Percentiles rank a stretch among this genome's conserved stretches.
phyloP scores from a whole-genome alignment of 2,797 vertebrate genomes.

The Oreonectes daqikongensis region DNA sequence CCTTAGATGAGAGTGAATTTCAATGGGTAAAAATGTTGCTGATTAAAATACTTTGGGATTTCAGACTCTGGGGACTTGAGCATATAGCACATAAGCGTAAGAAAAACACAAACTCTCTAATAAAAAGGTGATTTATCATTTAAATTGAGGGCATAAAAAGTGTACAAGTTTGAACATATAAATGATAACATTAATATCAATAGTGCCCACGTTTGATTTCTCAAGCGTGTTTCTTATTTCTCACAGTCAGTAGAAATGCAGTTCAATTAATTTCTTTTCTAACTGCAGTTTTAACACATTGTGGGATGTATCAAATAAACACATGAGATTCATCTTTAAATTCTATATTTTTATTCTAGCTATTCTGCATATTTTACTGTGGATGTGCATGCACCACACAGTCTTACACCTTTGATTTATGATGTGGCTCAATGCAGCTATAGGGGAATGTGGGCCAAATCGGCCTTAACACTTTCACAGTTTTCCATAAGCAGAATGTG shows the following conservation, averaged over 20 bases:
- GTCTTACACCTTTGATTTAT: conserved; percentile 14
- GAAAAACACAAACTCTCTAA: conserved; percentile 5
- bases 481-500: background rate
- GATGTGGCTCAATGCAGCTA: conserved; percentile 12
- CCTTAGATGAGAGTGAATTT: background rate
- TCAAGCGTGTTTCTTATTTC: conserved; percentile 1
- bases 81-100: background rate
- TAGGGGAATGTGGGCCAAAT: background rate
- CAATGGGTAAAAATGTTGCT: background rate
- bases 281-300: conserved; percentile 12
- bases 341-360: background rate
- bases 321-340: background rate
- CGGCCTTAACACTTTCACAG: conserved; percentile 2
- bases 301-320: background rate
- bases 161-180: conserved; percentile 18
- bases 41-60: conserved; percentile 1
- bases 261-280: conserved; percentile 1
- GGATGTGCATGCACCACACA: background rate
- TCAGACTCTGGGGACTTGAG: conserved; percentile 6
- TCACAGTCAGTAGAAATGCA: conserved; percentile 11
- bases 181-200: conserved; percentile 36
- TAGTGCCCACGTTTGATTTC: conserved; percentile 21
- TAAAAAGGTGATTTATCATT: conserved; percentile 39
- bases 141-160: conserved; percentile 17
- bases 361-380: background rate